phyloP scores from a whole-genome alignment of 2,888 invertebrate genomes.

The Malthinus flaveolus region DNA sequence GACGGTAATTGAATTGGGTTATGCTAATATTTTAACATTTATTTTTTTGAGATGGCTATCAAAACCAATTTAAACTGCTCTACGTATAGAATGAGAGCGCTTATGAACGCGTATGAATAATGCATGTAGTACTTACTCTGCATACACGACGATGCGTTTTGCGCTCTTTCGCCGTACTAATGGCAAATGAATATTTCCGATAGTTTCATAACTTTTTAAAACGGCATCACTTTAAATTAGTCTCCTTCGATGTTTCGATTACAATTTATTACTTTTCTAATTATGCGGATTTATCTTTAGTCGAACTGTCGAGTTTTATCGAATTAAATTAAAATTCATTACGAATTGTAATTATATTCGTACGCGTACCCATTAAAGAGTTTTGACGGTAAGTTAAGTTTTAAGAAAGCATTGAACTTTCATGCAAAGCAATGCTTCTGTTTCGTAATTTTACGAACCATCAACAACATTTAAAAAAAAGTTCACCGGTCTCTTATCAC shows the following conservation, averaged over 20 bases:
- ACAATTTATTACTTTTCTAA: too few relatives aligned
- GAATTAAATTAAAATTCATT: too few relatives aligned
- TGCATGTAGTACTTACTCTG: conserved; percentile 25
- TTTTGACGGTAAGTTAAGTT: too few relatives aligned
- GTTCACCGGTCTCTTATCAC: too few relatives aligned
- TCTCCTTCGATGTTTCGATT: background rate
- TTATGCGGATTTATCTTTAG: too few relatives aligned
- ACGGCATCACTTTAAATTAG: background rate
- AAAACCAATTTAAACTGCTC: conserved; percentile 5
- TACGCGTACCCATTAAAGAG: too few relatives aligned
- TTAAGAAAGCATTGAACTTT: too few relatives aligned
- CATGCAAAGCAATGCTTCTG: too few relatives aligned
- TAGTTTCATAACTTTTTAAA: conserved; percentile 28
- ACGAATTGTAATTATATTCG: too few relatives aligned
- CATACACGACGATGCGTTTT: conserved; percentile 29
- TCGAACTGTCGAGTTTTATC: too few relatives aligned
- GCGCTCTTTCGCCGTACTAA: conserved; percentile 20
- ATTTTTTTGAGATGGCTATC: conserved; percentile 4
- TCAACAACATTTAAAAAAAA: too few relatives aligned
- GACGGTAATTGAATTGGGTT: conserved; percentile 5
- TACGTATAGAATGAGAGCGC: conserved; percentile 14
- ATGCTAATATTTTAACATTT: conserved; percentile 1
- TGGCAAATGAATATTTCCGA: conserved; percentile 32
- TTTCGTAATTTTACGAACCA: too few relatives aligned
- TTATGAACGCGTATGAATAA: conserved; percentile 28